These are phyloP conservation scores for Phocoena sinus DNA, from an alignment of 2,113 vertebrate species.

Conservation along the genomic window DNA sequence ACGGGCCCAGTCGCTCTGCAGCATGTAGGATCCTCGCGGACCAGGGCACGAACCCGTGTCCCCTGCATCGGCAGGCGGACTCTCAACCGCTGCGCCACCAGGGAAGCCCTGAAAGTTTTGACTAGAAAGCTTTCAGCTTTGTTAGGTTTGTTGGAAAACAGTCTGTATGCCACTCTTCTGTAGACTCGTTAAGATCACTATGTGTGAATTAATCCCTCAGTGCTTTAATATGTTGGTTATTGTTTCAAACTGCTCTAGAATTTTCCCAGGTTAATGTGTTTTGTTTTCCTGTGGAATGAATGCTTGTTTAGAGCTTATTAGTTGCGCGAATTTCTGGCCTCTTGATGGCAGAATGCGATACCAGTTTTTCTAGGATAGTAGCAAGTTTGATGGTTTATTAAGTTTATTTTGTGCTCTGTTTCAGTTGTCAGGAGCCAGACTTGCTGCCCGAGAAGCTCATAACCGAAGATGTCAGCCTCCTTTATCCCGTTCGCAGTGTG, in stretches of 20 bases:
- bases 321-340: neutral
- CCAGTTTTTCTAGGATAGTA: neutral
- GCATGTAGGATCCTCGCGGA: too few relatives aligned
- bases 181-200: neutral
- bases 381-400: neutral
- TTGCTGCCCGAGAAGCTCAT: constrained; percentile 85
- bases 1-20: too few relatives aligned
- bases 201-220: neutral
- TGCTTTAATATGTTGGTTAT: neutral
- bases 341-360: neutral
- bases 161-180: neutral
- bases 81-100: too few relatives aligned
- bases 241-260: neutral
- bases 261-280: neutral
- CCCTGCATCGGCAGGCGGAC: too few relatives aligned
- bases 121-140: neutral
- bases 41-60: too few relatives aligned
- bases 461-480: constrained; percentile 82
- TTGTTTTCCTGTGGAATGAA: neutral
- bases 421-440: constrained; percentile 89
- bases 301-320: neutral
- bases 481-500: constrained; percentile 84
- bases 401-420: constrained; percentile 37
- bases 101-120: neutral
- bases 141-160: neutral